These are phyloP conservation scores for Epirrhoe alternata DNA, from an alignment of 2,888 invertebrate genomes.

Conservation along the genomic window DNA sequence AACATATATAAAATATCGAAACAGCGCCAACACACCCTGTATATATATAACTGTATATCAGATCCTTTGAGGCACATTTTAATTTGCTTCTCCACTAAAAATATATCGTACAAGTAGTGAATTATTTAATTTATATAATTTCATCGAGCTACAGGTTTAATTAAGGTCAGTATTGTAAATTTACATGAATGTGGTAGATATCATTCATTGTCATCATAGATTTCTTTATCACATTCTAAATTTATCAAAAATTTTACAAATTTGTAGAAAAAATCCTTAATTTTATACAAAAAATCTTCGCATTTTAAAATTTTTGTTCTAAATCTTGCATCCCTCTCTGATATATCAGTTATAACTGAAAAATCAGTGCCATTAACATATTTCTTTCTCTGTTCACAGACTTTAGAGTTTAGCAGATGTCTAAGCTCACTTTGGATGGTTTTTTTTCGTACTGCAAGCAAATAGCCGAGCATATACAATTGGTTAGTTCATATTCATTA, in stretches of 20 bases:
- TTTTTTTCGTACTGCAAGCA: conserved; percentile 85
- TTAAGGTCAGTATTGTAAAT: conserved; percentile 42
- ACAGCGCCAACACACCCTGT: conserved; percentile 51
- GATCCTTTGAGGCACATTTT: conserved; percentile 70
- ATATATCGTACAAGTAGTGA: conserved; percentile 80
- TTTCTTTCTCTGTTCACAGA: conserved; percentile 78
- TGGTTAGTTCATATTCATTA: conserved; percentile 75
- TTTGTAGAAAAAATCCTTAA: too few relatives aligned
- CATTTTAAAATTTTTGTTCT: too few relatives aligned
- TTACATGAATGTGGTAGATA: conserved; percentile 25
- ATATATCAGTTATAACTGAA: conserved; percentile 20
- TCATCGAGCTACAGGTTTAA: conserved; percentile 39
- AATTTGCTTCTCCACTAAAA: conserved; percentile 79
- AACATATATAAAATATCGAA: conserved; percentile 65
- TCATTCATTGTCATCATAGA: conserved; percentile 28
- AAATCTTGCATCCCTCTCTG: conserved; percentile 5
- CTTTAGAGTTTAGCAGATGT: conserved; percentile 74
- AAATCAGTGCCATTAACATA: conserved; percentile 56
- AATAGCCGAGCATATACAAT: conserved; percentile 84
- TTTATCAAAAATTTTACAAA: not conserved
- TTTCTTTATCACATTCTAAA: conserved; percentile 7
- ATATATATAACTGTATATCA: conserved; percentile 60
- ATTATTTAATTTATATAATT: conserved; percentile 32
- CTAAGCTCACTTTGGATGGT: conserved; percentile 83
- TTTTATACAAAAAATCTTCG: too few relatives aligned